Conservation (phyloP, 2,797 vertebrate genomes). For the Pantherophis alleghaniensis region DNA sequence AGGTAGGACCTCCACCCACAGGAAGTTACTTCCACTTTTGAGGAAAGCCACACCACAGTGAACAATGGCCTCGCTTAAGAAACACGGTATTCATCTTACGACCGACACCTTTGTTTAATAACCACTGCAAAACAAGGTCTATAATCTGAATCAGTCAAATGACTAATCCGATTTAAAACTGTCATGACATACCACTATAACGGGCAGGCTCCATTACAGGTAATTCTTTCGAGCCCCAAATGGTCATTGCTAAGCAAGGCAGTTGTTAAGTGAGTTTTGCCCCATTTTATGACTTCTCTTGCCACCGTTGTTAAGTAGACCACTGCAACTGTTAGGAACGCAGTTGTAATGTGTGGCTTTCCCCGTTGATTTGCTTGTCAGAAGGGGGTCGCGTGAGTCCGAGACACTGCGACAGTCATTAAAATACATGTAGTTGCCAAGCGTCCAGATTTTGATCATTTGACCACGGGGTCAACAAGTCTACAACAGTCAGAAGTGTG, state of each 20-base stretch:
- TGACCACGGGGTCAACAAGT: neutral
- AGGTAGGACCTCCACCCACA: accelerated
- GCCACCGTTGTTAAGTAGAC: neutral
- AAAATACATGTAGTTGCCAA: neutral
- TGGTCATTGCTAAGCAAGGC: neutral
- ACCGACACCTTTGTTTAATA: neutral
- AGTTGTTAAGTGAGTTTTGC: neutral
- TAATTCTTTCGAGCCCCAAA: neutral
- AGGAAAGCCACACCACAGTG: neutral
- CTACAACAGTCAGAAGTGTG: neutral
- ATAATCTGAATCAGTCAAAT: neutral
- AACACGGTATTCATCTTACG: neutral
- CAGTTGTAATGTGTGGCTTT: neutral
- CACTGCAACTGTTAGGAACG: neutral
- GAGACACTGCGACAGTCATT: neutral
- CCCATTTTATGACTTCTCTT: neutral
- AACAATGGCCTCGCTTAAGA: neutral
- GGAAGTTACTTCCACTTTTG: neutral
- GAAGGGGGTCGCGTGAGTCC: neutral
- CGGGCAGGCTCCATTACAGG: neutral
- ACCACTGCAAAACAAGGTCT: neutral
- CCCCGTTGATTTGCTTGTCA: neutral
- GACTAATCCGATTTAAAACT: neutral
- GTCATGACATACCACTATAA: neutral
- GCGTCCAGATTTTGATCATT: neutral